Evolutionary conservation across 2,888 invertebrate species (phyloP).

Genomic region (Cosmopolites sordidus): DNA sequence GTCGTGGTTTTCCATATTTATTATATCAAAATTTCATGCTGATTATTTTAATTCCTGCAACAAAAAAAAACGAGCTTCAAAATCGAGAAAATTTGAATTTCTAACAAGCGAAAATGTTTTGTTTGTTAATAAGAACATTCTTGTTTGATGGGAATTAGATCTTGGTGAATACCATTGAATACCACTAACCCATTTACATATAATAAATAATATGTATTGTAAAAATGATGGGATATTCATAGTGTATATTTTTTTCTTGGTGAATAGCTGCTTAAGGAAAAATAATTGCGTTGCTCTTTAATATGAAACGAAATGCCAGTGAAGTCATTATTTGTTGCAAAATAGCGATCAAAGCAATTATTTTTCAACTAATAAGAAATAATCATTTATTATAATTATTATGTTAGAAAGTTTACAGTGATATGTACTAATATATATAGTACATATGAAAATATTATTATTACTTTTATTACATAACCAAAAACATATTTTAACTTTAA

Average conservation of each 20-base stretch:
- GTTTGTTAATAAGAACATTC: conserved; percentile 21
- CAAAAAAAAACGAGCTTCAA: conserved; percentile 11
- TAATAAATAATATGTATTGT: background rate
- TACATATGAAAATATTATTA: conserved; percentile 4
- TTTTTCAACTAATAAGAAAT: conserved; percentile 15
- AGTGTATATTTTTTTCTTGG: background rate
- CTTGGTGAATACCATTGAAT: conserved; percentile 1
- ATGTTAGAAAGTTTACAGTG: conserved; percentile 9
- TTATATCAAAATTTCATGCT: conserved; percentile 30
- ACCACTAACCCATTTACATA: background rate
- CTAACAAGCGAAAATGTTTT: conserved; percentile 14
- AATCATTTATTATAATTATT: conserved; percentile 13
- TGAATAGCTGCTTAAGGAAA: background rate
- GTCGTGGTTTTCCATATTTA: conserved; percentile 36
- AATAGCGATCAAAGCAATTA: conserved; percentile 11
- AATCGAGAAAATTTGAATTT: conserved; percentile 19
- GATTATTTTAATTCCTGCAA: conserved; percentile 30
- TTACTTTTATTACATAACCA: conserved; percentile 10
- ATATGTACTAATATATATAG: conserved; percentile 4
- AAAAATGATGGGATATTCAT: conserved; percentile 1
- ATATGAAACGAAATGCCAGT: conserved; percentile 14
- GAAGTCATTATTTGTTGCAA: conserved; percentile 15
- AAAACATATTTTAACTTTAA: background rate
- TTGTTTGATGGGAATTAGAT: conserved; percentile 16
- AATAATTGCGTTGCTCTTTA: background rate